Conservation (phyloP, 2,113 vertebrate genomes). For the Climacteris rufus region DNA sequence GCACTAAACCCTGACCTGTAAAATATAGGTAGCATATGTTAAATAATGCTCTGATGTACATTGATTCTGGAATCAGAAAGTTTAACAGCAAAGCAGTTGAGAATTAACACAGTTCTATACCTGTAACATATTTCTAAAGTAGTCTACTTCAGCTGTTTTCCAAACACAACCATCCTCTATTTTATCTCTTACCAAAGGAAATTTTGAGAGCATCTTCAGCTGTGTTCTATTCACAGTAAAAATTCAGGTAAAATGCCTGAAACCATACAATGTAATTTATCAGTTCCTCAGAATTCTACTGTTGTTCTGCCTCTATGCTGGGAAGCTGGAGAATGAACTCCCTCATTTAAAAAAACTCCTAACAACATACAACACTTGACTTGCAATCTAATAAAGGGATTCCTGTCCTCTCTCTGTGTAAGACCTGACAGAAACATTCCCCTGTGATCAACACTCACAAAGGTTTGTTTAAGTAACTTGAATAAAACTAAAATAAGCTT, state of each 20-base stretch:
- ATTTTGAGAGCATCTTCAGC: background rate
- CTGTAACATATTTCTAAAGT: background rate
- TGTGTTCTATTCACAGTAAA: background rate
- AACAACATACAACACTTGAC: background rate
- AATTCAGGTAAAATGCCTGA: fast-evolving
- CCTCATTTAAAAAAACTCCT: background rate
- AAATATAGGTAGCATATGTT: background rate
- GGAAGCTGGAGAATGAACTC: background rate
- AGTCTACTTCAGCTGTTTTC: background rate
- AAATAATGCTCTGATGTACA: background rate
- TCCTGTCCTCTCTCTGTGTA: background rate
- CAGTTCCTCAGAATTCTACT: background rate
- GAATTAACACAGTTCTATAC: background rate
- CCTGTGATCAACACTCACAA: background rate
- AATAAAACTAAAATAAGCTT: background rate
- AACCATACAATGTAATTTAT: background rate
- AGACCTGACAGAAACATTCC: background rate
- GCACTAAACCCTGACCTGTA: background rate
- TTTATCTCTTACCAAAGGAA: background rate
- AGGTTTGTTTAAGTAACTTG: background rate
- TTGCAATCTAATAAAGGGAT: background rate
- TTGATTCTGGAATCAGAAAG: background rate
- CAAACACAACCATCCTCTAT: background rate
- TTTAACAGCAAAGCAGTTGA: background rate
- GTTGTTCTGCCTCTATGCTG: background rate